These are phyloP conservation scores for Oryzias sinensis DNA, from an alignment of 2,797 vertebrate genomes.

Conservation along the genomic window DNA sequence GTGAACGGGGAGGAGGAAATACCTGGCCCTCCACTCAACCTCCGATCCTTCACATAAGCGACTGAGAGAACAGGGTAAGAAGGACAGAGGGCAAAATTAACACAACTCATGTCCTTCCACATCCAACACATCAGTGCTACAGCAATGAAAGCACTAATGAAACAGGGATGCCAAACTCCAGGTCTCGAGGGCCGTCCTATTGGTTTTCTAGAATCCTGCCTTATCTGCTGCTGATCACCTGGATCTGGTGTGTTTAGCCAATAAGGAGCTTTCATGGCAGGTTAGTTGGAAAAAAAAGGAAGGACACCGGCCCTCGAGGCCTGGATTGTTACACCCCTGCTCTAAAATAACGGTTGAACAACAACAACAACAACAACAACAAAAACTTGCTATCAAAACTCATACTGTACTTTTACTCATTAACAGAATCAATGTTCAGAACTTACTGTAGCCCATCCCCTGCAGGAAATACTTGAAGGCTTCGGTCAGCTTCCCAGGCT, in stretches of 20 bases:
- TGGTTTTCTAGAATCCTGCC: too few relatives aligned
- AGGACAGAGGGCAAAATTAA: constrained; percentile 76
- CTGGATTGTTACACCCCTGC: too few relatives aligned
- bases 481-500: constrained; percentile 97
- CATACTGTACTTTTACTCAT: neutral
- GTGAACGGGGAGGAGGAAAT: constrained; percentile 80
- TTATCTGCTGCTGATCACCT: too few relatives aligned
- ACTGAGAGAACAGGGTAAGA: constrained; percentile 84
- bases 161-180: too few relatives aligned
- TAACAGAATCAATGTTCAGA: neutral
- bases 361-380: neutral
- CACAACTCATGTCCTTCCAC: constrained; percentile 53
- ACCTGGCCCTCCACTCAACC: constrained; percentile 98
- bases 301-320: too few relatives aligned
- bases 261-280: too few relatives aligned
- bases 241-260: too few relatives aligned
- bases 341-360: neutral
- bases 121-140: constrained; percentile 13
- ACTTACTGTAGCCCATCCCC: constrained; percentile 99
- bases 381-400: neutral
- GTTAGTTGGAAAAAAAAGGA: too few relatives aligned
- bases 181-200: too few relatives aligned
- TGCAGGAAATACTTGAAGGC: constrained; percentile 99
- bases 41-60: constrained; percentile 97
- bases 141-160: neutral